Evolutionary conservation across 2,113 vertebrate species (phyloP), one percentile per base, ranked within the genome.

Genomic region (Catharus minimus): DNA sequence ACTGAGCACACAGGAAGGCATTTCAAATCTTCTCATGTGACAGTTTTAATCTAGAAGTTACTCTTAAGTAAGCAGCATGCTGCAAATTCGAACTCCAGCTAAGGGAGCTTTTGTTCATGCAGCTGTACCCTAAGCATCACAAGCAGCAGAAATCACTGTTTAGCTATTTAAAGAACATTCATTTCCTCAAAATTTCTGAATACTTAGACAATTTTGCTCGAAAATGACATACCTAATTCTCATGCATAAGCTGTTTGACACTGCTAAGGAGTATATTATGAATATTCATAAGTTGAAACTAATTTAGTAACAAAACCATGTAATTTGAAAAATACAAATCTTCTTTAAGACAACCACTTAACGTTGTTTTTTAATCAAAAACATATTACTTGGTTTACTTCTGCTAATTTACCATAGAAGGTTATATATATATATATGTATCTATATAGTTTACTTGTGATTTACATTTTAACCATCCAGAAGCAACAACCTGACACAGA

Each of bases 281-380:
- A 95, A 96, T 96, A 96, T 96, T 96, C 88, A 92, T 94, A 92
- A 82, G 18, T 32, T 46, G n/a, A 86, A 95, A 92, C 71, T 89
- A 84, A 96, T 96, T 84, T 92, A 89, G 83, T 32, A 93, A 90
- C 90, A 95, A 96, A 95, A 66, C 80, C 67, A 87, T 77, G 60
- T 66, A 93, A 95, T 87, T 89, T 92, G 28, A 89, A 92, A 96
- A 93, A 94, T 53, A 93, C 61, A 94, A 90, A 92, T 87, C 83
- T 53, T 84, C 69, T 61, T 88, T 65, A 82, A 78, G 74, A 86
- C 36, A 2, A 76, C 64, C 75, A 73, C 86, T 89, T 89, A 74
- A 66, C 24, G 27, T 32, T 4, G 1, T 62, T 55, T 82, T 92
- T 85, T 85, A 85, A 91, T 91, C 58, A 91, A 61, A 76, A 83